A percentile compares a stretch with the other conserved stretches of the same genome.
Conservation (phyloP, 2,888 invertebrate species). For the Eurois occulta region DNA sequence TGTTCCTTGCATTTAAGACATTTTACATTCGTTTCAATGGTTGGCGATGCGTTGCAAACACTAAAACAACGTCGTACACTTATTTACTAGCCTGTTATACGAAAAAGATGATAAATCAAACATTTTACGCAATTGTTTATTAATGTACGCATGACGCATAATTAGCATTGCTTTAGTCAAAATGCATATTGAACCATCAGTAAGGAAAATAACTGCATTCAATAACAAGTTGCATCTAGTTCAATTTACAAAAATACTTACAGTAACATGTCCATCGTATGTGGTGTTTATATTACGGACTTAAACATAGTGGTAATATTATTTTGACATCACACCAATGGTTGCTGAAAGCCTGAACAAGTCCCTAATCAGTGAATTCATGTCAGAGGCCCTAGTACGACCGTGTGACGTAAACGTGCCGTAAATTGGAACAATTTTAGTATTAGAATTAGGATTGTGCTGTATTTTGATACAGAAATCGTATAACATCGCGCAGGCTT, state of each 20-base stretch:
- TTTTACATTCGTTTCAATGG: neutral
- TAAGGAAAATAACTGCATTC: conserved; percentile 13
- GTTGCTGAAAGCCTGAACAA: conserved; percentile 14
- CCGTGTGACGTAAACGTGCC: neutral
- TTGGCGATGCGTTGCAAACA: neutral
- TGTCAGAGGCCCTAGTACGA: neutral
- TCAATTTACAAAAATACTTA: neutral
- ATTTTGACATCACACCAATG: neutral
- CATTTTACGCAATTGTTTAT: conserved; percentile 17
- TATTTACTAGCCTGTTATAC: neutral
- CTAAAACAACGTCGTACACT: neutral
- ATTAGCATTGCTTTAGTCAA: neutral
- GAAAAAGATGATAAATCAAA: conserved; percentile 5
- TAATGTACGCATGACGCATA: conserved; percentile 15
- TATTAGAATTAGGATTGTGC: neutral
- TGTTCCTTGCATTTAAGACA: neutral
- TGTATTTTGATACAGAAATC: neutral
- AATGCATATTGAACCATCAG: conserved; percentile 9
- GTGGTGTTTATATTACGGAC: neutral
- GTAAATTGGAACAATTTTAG: neutral
- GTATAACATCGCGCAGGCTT: neutral
- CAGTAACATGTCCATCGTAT: neutral
- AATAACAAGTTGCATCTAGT: neutral
- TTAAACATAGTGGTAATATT: neutral
- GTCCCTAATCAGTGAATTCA: conserved; percentile 12